These are phyloP conservation scores for Macrotis lagotis DNA, from an alignment of 2,113 vertebrate species.

Conservation along the genomic window DNA sequence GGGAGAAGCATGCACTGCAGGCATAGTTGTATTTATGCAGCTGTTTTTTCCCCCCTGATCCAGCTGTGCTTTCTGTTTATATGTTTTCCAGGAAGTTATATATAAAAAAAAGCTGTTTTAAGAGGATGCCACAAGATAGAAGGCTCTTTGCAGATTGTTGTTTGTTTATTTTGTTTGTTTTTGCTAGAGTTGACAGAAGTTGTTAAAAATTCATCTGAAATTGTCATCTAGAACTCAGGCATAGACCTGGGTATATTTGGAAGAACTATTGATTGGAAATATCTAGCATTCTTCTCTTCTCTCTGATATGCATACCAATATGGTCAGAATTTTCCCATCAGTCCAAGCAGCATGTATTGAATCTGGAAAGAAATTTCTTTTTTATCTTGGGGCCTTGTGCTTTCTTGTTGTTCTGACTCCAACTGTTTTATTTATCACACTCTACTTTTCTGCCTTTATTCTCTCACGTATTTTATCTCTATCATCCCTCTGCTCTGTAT, in stretches of 20 bases:
- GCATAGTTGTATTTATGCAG: conserved; percentile 21
- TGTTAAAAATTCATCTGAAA: conserved; percentile 40
- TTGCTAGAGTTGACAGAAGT: conserved; percentile 35
- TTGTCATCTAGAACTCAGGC: neutral
- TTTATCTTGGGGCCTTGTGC: conserved; percentile 17
- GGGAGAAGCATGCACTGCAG: neutral
- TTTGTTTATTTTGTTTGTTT: neutral
- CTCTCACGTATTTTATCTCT: conserved; percentile 54
- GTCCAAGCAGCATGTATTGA: neutral
- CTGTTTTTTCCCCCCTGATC: conserved; percentile 9
- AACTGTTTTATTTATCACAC: conserved; percentile 47
- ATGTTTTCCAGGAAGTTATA: conserved; percentile 27
- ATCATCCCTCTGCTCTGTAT: conserved; percentile 41
- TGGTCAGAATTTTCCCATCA: conserved; percentile 31
- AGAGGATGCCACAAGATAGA: conserved; percentile 47
- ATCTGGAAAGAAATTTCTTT: conserved; percentile 29
- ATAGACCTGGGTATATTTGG: neutral
- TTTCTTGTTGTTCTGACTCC: conserved; percentile 13
- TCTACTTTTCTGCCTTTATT: conserved; percentile 58
- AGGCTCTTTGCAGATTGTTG: conserved; percentile 38
- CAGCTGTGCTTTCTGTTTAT: conserved; percentile 16
- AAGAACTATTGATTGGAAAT: conserved; percentile 40
- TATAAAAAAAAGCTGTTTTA: conserved; percentile 50
- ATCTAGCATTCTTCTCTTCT: neutral
- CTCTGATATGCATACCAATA: neutral